Evolutionary conservation across 2,888 invertebrate genomes (phyloP).

Genomic region (Amblyjoppa proteus): DNA sequence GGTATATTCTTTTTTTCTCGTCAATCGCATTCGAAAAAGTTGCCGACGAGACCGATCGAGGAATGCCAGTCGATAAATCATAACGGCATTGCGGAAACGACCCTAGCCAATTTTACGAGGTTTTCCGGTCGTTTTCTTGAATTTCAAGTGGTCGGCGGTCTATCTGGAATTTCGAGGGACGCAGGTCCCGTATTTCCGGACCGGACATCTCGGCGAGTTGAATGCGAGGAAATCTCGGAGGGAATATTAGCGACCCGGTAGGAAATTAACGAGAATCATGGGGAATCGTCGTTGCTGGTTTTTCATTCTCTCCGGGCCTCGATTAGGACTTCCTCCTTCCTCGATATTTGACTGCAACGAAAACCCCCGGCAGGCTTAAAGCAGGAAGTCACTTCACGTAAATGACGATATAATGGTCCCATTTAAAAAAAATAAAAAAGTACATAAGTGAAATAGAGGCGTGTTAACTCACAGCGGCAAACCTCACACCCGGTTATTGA

Average conservation of each 20-base stretch:
- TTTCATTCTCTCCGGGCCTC: background rate
- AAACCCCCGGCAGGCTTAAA: background rate
- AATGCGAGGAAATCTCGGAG: conserved; percentile 13
- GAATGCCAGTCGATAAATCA: conserved; percentile 8
- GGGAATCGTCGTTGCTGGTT: conserved; percentile 19
- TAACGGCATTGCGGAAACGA: conserved; percentile 16
- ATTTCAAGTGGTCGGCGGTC: background rate
- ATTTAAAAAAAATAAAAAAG: conserved; percentile 9
- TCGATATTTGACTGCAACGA: conserved; percentile 3
- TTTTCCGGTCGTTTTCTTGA: conserved; percentile 15
- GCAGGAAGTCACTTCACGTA: conserved; percentile 59
- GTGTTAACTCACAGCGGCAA: conserved; percentile 27
- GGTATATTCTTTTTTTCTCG: background rate
- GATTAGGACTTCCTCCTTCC: conserved; percentile 11
- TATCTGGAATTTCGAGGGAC: conserved; percentile 6
- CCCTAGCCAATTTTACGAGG: conserved; percentile 15
- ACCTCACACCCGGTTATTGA: background rate
- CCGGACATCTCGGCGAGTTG: background rate
- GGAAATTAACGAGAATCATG: conserved; percentile 51
- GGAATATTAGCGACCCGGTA: conserved; percentile 19
- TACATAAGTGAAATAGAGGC: conserved; percentile 27
- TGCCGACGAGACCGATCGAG: background rate
- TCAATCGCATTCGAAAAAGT: background rate
- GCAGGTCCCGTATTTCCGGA: conserved; percentile 15
- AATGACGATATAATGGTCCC: conserved; percentile 59